Evolutionary conservation across 2,797 vertebrate genomes (phyloP).

Genomic region (Prionace glauca): DNA sequence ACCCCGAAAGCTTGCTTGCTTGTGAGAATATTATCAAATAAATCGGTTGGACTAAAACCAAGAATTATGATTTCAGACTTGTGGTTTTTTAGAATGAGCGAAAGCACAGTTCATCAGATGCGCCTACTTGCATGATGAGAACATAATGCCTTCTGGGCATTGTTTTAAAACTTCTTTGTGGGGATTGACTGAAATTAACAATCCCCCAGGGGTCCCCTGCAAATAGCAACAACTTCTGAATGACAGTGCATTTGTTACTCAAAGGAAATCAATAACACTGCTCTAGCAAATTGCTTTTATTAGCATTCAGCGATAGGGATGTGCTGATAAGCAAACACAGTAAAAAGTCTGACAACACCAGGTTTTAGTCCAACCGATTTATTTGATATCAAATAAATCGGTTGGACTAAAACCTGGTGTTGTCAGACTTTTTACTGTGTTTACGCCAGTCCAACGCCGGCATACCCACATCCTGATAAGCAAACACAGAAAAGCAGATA

Average conservation of each 20-base stretch:
- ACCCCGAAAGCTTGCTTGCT: too few species aligned
- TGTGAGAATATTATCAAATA: too few species aligned
- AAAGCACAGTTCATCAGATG: not conserved
- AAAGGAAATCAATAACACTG: not conserved
- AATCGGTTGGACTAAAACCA: too few species aligned
- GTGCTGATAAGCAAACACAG: too few species aligned
- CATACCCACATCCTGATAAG: too few species aligned
- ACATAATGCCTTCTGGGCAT: not conserved
- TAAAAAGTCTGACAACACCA: too few species aligned
- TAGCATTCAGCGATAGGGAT: not conserved
- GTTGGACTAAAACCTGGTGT: too few species aligned
- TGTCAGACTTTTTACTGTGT: too few species aligned
- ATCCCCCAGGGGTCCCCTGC: not conserved
- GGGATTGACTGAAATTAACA: not conserved
- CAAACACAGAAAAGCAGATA: not conserved
- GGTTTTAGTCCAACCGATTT: too few species aligned
- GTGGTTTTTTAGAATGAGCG: not conserved
- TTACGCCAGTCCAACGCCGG: too few species aligned
- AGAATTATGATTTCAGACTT: not conserved
- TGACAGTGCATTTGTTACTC: not conserved
- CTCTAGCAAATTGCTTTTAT: not conserved
- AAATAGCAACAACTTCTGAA: not conserved
- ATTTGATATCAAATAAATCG: too few species aligned
- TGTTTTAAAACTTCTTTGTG: not conserved
- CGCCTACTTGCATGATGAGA: not conserved